Evolutionary conservation across 2,888 invertebrate species (phyloP).

Genomic region (Agonopterix subpropinquella): DNA sequence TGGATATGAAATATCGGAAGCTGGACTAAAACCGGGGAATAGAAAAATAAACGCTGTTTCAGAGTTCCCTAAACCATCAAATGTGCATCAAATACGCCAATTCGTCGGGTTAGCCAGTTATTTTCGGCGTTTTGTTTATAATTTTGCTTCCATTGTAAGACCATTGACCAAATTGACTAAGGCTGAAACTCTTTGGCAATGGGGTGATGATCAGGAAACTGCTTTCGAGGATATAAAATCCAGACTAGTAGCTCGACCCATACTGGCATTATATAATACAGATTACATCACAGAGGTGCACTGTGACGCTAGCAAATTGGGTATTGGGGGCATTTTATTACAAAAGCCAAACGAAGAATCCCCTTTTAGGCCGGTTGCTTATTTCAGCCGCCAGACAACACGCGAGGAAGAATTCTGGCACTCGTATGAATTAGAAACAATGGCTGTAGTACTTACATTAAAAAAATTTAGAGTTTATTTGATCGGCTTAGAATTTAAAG

Average conservation of each 20-base stretch:
- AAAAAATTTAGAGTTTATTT: slow-evolving; percentile 6
- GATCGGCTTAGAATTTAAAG: slow-evolving; percentile 5
- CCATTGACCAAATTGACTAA: slow-evolving; percentile 3
- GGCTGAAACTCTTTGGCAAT: slow-evolving; percentile 3
- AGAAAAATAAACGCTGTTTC: slow-evolving; percentile 1
- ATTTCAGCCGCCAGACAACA: too few relatives aligned
- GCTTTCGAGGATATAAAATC: slow-evolving; percentile 6
- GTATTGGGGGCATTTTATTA: too few relatives aligned
- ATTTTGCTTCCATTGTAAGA: too few relatives aligned
- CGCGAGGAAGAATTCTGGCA: too few relatives aligned
- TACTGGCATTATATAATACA: too few relatives aligned
- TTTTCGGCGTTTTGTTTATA: slow-evolving; percentile 5
- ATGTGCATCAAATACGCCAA: slow-evolving; percentile 4
- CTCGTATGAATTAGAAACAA: slow-evolving; percentile 25
- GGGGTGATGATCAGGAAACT: slow-evolving; percentile 6
- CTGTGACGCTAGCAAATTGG: too few relatives aligned
- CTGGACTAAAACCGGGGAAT: background rate
- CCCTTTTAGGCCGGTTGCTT: too few relatives aligned
- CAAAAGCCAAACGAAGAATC: too few relatives aligned
- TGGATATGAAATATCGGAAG: slow-evolving; percentile 1
- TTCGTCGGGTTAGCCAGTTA: slow-evolving; percentile 3
- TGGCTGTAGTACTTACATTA: slow-evolving; percentile 6
- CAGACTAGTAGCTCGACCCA: too few relatives aligned
- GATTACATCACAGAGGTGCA: too few relatives aligned
- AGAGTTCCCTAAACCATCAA: slow-evolving; percentile 1